phyloP scores from a whole-genome alignment of 2,113 vertebrate genomes.

The Numida meleagris region DNA sequence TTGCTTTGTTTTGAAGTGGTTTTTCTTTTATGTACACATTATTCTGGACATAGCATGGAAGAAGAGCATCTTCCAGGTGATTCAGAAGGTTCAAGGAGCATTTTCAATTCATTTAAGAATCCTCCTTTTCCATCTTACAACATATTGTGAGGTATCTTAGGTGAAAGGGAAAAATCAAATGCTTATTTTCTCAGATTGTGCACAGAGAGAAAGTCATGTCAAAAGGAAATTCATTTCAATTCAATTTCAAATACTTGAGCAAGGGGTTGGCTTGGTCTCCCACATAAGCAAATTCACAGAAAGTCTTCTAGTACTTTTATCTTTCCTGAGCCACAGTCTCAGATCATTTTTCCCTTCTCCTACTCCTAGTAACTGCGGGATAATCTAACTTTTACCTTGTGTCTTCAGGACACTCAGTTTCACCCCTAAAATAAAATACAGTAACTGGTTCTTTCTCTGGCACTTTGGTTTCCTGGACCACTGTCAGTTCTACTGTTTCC shows the following conservation, averaged over 20 bases:
- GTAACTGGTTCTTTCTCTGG: background rate
- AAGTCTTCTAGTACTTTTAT: background rate
- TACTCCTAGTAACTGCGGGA: background rate
- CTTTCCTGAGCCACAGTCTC: background rate
- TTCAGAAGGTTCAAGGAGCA: background rate
- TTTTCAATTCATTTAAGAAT: background rate
- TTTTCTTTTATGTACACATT: background rate
- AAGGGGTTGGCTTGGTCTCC: background rate
- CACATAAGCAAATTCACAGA: background rate
- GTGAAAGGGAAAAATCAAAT: background rate
- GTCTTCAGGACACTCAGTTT: background rate
- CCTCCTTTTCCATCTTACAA: background rate
- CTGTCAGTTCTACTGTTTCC: background rate
- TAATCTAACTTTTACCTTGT: background rate
- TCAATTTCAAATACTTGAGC: background rate
- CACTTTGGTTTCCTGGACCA: background rate
- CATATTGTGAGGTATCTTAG: background rate
- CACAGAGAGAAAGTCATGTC: background rate
- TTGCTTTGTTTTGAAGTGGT: background rate
- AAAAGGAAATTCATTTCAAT: background rate
- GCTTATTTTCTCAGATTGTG: background rate
- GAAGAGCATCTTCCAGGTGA: background rate
- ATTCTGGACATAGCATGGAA: background rate
- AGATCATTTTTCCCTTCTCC: background rate
- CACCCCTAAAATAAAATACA: background rate